Evolutionary conservation across 2,113 vertebrate species (phyloP).

Genomic region (Pseudolaguvia tuberculata): DNA sequence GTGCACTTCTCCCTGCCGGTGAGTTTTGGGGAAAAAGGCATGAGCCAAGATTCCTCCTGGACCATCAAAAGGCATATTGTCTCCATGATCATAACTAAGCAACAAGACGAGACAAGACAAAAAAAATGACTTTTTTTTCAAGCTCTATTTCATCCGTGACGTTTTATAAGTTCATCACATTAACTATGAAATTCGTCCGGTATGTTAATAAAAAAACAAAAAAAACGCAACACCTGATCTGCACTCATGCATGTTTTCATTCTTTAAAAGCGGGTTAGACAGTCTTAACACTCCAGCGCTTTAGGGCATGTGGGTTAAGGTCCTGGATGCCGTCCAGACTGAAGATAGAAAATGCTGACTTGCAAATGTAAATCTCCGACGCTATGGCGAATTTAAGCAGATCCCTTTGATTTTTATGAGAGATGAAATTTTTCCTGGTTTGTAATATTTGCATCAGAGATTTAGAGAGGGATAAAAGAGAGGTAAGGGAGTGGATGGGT

Average conservation of each 20-base stretch:
- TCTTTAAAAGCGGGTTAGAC: neutral
- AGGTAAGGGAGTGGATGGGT: slow-evolving; percentile 17
- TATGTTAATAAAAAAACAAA: neutral
- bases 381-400: neutral
- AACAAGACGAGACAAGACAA: slow-evolving; percentile 16
- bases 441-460: slow-evolving; percentile 24
- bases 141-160: neutral
- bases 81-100: slow-evolving; percentile 86
- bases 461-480: slow-evolving; percentile 22
- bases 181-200: neutral
- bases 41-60: slow-evolving; percentile 89
- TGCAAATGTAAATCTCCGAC: slow-evolving; percentile 5
- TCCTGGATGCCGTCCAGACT: slow-evolving; percentile 2
- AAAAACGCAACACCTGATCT: slow-evolving; percentile 12
- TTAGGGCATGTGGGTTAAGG: neutral
- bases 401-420: slow-evolving; percentile 12
- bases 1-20: slow-evolving; percentile 85
- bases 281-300: neutral
- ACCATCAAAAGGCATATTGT: slow-evolving; percentile 89
- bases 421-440: slow-evolving; percentile 24
- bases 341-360: slow-evolving; percentile 22
- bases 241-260: neutral
- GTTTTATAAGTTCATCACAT: neutral
- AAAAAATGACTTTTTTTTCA: neutral
- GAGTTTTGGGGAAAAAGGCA: slow-evolving; percentile 89